Evolutionary conservation across 2,113 vertebrate species (phyloP), one percentile per base, ranked within the genome.

Genomic region (Rynchops niger): DNA sequence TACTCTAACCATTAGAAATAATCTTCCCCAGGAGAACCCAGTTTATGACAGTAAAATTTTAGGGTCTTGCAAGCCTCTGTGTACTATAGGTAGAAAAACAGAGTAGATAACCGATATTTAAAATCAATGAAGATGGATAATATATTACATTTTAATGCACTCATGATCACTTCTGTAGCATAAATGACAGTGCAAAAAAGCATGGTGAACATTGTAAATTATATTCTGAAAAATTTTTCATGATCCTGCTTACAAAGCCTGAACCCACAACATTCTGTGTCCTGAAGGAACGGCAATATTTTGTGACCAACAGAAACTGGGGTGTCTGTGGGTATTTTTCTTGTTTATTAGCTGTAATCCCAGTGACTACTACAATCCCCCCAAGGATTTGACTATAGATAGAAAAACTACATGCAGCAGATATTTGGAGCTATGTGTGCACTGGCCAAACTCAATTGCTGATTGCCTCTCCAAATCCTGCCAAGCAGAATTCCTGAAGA

Each of bases 341-440:
- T 76, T 76, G 8, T 15, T 77, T 82, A 56, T 63, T 36, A 55
- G 18, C 40, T 36, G 15, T 69, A 77, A 77, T 77, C 25, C 38
- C 40, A 55, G 8, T 18, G 27, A 45, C 29, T 63, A 34, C 11
- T 77, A 15, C 12, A 59, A 12, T 25, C 10, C 10, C 4, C 21
- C 16, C 38, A 81, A 76, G 52, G 47, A 81, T 14, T 8, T 86
- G 14, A 36, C n/a, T 87, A 11, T 21, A 50, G 79, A 69, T 19
- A 63, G 14, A 11, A 69, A 83, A 63, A 20, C 5, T 19, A 5
- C 6, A 4, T 0, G 0, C 32, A 86, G 47, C 27, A 82, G 21
- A 47, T 82, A 62, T 53, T 52, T 82, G 25, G 42, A 94, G 2
- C 18, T 63, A 20, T 3, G 5, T 21, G 8, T 36, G 20, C 15